These are phyloP conservation scores for Hippoglossus stenolepis DNA, from an alignment of 2,113 vertebrate genomes.

Conservation along the genomic window DNA sequence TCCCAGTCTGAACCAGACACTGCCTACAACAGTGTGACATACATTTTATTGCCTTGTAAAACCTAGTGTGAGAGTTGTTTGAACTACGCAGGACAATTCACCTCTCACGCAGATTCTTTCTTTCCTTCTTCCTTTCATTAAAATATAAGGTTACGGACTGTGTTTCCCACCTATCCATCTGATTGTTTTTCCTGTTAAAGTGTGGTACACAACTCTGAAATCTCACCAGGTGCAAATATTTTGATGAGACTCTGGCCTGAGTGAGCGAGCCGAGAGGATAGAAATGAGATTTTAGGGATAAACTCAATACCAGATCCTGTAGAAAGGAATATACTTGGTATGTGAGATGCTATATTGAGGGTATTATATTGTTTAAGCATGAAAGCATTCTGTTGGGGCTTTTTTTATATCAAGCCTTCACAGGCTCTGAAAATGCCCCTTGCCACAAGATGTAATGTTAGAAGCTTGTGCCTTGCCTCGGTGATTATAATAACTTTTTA, in stretches of 20 bases:
- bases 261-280: slow-evolving; percentile 24
- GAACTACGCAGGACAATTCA: not conserved
- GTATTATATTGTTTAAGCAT: slow-evolving; percentile 34
- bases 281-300: slow-evolving; percentile 38
- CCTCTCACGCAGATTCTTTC: not conserved
- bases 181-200: slow-evolving; percentile 22
- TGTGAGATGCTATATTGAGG: slow-evolving; percentile 47
- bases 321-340: slow-evolving; percentile 46
- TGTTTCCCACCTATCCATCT: slow-evolving; percentile 13
- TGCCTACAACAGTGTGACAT: slow-evolving; percentile 33
- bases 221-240: slow-evolving; percentile 47
- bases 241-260: slow-evolving; percentile 45
- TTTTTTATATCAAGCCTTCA: not conserved
- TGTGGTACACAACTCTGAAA: slow-evolving; percentile 40
- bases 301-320: slow-evolving; percentile 14
- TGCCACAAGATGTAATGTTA: slow-evolving; percentile 22
- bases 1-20: slow-evolving; percentile 16
- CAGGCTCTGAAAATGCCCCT: not conserved
- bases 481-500: slow-evolving; percentile 31
- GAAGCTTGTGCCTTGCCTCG: slow-evolving; percentile 20
- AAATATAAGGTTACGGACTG: not conserved
- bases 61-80: slow-evolving; percentile 22
- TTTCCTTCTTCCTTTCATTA: not conserved
- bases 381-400: slow-evolving; percentile 34
- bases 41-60: slow-evolving; percentile 54